Base-by-base conservation (phyloP, 1,140 invertebrate species). In the Leptinotarsa texana region DNA sequence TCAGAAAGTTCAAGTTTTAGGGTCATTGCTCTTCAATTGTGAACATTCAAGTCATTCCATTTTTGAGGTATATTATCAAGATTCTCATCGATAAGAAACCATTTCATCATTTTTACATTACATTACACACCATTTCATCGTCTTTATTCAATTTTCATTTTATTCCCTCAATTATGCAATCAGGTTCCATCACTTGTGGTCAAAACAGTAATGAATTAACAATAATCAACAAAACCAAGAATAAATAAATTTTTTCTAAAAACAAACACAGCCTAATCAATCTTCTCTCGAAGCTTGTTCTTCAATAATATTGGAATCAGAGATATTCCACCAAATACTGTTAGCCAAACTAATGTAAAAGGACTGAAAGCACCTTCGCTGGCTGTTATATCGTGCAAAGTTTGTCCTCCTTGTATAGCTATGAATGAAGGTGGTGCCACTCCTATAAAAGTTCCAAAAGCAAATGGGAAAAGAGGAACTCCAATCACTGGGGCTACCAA, bases 371-470 rank as follows among this genome's bases (percentile, higher is more conserved):
- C 92, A 80, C 95, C 95, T 79, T 91, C 92, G 0, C 95, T 95
- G 8, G 95, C 96, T 3, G 96, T 95, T 83, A 99, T 88, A 75
- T 96, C 91, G 78, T 99, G 94, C 21, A 99, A 87, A 1, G 98
- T 99, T 82, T 96, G 96, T 21, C 98, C 98, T 61, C 97, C 96
- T 88, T 99, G 96, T 80, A 99, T 98, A 1, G 96, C 96, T 2
- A 99, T 91, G 86, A 99, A 96, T 4, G 97, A 99, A 48, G 98
- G 98, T 66, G 98, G 97, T 3, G 96, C 97, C 3, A 99, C 98
- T 80, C 98, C 97, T 89, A 91, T 87, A 88, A 93, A 92, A 76
- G 98, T 99, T 73, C 98, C 98, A 63, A 98, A 80, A 74, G 95
- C 96, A 87, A 99, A 99, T 62, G 96, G 95, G 69, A 90, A 77